Evolutionary conservation across 2,888 invertebrate species (phyloP).

Genomic region (Nephrotoma flavescens): DNA sequence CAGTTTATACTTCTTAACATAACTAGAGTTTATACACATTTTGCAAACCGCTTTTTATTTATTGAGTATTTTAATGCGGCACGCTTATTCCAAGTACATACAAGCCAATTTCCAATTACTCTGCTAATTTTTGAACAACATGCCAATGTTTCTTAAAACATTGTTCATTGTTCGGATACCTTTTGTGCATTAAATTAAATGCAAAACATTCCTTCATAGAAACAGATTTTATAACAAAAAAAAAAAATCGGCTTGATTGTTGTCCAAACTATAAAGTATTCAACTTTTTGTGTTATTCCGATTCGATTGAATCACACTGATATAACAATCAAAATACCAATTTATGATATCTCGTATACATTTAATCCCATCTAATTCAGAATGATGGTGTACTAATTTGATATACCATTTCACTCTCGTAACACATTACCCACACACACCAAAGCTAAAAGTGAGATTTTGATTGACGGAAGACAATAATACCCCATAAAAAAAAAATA

Average conservation of each 20-base stretch:
- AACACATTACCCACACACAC: neutral
- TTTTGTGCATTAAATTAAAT: neutral
- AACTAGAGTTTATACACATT: too few species aligned
- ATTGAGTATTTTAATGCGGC: too few species aligned
- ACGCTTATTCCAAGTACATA: too few species aligned
- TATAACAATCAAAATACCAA: neutral
- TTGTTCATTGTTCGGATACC: neutral
- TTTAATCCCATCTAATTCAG: neutral
- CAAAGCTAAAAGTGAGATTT: neutral
- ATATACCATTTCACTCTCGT: neutral
- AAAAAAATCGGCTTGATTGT: too few species aligned
- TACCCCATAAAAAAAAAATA: neutral
- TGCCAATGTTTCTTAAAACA: neutral
- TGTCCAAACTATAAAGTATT: neutral
- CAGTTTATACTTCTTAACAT: too few species aligned
- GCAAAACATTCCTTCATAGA: neutral
- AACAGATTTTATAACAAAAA: neutral
- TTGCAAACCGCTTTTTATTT: too few species aligned
- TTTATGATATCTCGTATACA: neutral
- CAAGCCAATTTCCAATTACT: too few species aligned
- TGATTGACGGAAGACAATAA: neutral
- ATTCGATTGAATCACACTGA: neutral
- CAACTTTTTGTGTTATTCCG: neutral
- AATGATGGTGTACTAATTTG: neutral
- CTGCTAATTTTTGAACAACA: too few species aligned